Base-by-base conservation (phyloP, 2,113 vertebrate genomes). In the Cyprinodon brontotheroides region DNA sequence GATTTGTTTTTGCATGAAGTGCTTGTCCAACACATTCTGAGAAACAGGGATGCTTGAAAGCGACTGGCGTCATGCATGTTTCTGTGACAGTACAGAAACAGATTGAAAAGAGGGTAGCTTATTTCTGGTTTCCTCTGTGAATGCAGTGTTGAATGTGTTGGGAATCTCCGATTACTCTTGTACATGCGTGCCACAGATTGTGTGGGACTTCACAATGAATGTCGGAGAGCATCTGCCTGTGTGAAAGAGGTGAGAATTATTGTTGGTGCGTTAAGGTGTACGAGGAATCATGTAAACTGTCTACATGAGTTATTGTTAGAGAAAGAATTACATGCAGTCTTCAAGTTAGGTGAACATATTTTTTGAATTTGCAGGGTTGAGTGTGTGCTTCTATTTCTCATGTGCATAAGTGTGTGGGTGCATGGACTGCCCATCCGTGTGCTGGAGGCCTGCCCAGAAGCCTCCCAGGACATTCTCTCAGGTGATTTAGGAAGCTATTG, bases 401-500 rank as follows among this genome's bases (percentile, higher is more conserved):
- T 66, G 11, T 39, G 36, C 29, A 67, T 38, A 13, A 53, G 29
- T 43, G 67, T 63, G 74, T 79, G 80, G 62, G 78, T 72, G 77
- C 77, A 83, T 80, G 78, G 64, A 68, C 62, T 78, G 48, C 38
- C 17, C 2, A 47, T 70, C 65, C 39, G 74, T 43, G 68, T 74
- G 68, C 80, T 85, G 80, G 71, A 85, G 81, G 75, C 10, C 76
- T 82, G 76, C 88, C 83, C 60, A 3, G 72, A 59, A 82, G 79
- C 68, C 75, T 81, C 69, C 62, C 47, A 71, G 62, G 61, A 80
- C 77, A 77, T 63, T 84, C 71, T 89, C 80, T 78, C 48, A 75
- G 82, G 83, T 90, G 89, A 90, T 90, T 90, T 90, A 83, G 86
- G 83, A 86, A 90, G 68, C 68, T 78, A 92, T 92, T 36, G 86